phyloP scores from a whole-genome alignment of 2,113 vertebrate species.

The Gallinago paraguaiae region DNA sequence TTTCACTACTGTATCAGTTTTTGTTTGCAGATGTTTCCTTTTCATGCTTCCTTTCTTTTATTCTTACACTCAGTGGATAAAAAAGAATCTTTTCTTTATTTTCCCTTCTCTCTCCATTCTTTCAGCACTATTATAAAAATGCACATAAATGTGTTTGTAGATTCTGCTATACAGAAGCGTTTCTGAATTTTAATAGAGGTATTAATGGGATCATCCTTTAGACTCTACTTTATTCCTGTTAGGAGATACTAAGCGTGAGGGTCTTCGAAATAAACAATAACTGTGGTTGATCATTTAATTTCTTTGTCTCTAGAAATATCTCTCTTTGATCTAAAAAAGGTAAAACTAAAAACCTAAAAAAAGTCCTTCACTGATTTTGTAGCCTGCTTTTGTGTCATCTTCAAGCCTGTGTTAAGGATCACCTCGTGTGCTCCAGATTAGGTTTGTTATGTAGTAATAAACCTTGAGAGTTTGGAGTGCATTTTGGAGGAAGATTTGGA shows the following conservation, averaged over 20 bases:
- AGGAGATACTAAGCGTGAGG: neutral
- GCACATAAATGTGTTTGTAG: neutral
- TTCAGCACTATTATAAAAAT: neutral
- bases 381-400: neutral
- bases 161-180: neutral
- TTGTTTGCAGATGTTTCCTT: neutral
- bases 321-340: neutral
- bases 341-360: neutral
- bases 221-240: neutral
- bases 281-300: neutral
- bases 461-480: neutral
- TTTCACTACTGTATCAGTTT: neutral
- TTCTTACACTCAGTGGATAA: neutral
- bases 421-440: neutral
- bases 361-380: neutral
- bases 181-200: neutral
- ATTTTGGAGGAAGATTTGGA: neutral
- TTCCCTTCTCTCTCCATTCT: neutral
- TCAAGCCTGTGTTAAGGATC: neutral
- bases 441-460: neutral
- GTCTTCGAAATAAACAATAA: neutral
- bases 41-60: neutral
- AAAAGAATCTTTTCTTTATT: neutral
- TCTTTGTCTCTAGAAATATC: neutral
- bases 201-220: neutral